Evolutionary conservation across 2,888 invertebrate genomes (phyloP), one percentile per base, ranked within the genome.

Genomic region (Sinelater perroti): DNA sequence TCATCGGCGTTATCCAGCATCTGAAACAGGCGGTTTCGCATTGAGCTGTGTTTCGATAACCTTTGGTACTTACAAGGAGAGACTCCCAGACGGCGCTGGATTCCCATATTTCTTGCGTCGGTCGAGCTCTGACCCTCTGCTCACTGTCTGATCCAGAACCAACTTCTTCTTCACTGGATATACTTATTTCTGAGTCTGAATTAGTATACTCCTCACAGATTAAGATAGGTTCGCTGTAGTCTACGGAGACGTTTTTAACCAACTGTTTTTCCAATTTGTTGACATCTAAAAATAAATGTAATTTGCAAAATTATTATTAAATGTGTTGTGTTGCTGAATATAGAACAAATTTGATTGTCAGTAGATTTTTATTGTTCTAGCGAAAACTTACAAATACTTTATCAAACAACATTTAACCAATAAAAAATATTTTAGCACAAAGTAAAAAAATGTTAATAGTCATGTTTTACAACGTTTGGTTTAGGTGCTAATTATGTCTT

Each of bases 111-210:
- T 76, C 76, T 49, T 74, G 70, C 18, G 68, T 61, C 0, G 70
- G 67, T 58, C 69, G 69, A 1, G 66, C 50, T 45, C 70, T 67
- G 35, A 62, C 49, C 20, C 67, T 64, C 54, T 70, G 69, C 51
- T 70, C 72, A 8, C 64, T 65, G 47, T 74, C 74, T 26, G 64
- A 72, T 78, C 63, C 75, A 2, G 83, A 79, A 57, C 81, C 83
- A 0, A 64, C 71, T 31, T 75, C 77, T 51, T 83, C 83, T 67
- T 85, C 85, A 63, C 83, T 85, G 47, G 84, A 84, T 47, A 75
- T 74, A 56, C 74, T 75, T 3, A 67, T 67, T n/a, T 62, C 63
- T 21, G 57, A 60, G 14, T 56, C 60, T 1, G 51, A 38, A 3
- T 55, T 24, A 17, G 13, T 3, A 28, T 33, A 10, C 10, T 45